Evolutionary conservation across 1,140 invertebrate genomes (phyloP).

Genomic region (Dendroctonus ponderosae): DNA sequence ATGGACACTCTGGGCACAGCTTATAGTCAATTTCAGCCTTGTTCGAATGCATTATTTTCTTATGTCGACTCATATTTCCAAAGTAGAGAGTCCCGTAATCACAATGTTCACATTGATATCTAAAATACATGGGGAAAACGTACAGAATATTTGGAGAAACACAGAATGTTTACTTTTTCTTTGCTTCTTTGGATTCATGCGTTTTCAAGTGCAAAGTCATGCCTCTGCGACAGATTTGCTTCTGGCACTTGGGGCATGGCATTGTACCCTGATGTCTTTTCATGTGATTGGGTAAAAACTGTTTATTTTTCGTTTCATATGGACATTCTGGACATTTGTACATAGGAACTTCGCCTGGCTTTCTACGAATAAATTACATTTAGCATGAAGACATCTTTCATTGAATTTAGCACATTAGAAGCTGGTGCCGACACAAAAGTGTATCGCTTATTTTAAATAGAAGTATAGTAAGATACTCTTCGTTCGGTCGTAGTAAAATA

Average conservation of each 20-base stretch:
- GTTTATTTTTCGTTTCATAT: slow-evolving; percentile 26
- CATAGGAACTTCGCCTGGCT: slow-evolving; percentile 26
- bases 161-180: slow-evolving; percentile 7
- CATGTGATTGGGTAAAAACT: slow-evolving; percentile 24
- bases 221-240: slow-evolving; percentile 12
- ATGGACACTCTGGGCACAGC: slow-evolving; percentile 8
- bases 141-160: not conserved
- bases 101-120: slow-evolving; percentile 21
- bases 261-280: slow-evolving; percentile 8
- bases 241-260: slow-evolving; percentile 15
- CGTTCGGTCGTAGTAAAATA: no score
- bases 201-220: slow-evolving; percentile 20
- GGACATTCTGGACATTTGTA: slow-evolving; percentile 19
- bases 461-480: no score
- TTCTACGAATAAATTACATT: slow-evolving; percentile 7
- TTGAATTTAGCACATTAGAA: not conserved
- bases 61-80: slow-evolving; percentile 18
- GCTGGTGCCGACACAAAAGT: not conserved
- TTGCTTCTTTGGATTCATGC: slow-evolving; percentile 11
- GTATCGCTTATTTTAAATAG: no score
- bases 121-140: not conserved
- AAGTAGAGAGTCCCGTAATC: slow-evolving; percentile 13
- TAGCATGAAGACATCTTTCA: not conserved
- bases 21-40: slow-evolving; percentile 19
- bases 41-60: slow-evolving; percentile 18